Evolutionary conservation across 2,888 invertebrate genomes (phyloP), one percentile per base, ranked within the genome.

Genomic region (Catotricha subobsoleta): DNA sequence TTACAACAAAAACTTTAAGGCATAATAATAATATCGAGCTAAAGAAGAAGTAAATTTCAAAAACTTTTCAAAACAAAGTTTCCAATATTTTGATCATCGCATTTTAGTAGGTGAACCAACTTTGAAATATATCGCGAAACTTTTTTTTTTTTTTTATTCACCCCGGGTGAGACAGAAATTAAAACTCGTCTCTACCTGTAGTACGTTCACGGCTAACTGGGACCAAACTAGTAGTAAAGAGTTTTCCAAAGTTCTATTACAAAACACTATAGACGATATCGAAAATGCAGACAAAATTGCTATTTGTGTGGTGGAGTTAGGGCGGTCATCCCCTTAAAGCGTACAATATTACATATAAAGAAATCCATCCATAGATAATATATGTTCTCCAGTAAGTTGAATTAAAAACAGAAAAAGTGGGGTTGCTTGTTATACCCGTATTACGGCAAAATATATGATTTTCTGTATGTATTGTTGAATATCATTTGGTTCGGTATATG

Each of bases 151-250:
- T n/a, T n/a, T n/a, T n/a, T 46, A 36, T 35, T 45, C 47, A 45
- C 47, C 47, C 49, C 52, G 48, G 51, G 56, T 56, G 57, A 60
- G 57, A 56, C 55, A 50, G 56, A 54, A 56, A 55, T 49, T 49
- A 48, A 56, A 60, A 58, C 57, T 60, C 60, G 61, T 62, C 62
- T 63, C 62, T 63, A 63, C 62, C 62, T 63, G 62, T 61, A 58
- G 62, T 58, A 62, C 62, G 63, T 63, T 63, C 63, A 58, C 58
- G 58, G 58, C 61, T 59, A 63, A 63, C 63, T 63, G 62, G 59
- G 63, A 55, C 54, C 55, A 55, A 57, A 55, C 54, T 55, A 52
- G 52, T 52, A n/a, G n/a, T n/a, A n/a, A 54, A 52, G 53, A 62
- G 59, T 62, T 62, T 62, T 60, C 56, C 58, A 58, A 62, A 62